A percentile compares a stretch with the other conserved stretches of the same genome.
These are phyloP conservation scores for Cichlasoma orientale DNA, from an alignment of 2,797 vertebrate genomes.

Conservation along the genomic window DNA sequence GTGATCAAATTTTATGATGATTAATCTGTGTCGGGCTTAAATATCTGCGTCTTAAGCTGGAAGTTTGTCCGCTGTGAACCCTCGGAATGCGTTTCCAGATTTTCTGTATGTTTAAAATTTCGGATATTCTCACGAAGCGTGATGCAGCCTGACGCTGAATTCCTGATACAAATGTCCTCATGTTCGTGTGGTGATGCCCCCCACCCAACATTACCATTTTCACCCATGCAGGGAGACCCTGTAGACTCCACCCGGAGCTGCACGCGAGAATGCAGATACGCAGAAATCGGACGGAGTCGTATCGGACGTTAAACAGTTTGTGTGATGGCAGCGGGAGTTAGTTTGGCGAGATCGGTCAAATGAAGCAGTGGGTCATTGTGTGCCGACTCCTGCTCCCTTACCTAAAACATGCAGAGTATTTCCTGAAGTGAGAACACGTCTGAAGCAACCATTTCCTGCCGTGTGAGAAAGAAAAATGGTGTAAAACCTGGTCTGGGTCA, in stretches of 20 bases:
- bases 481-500: neutral
- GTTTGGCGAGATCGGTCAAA: too few species aligned
- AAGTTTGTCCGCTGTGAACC: neutral
- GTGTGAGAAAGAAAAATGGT: neutral
- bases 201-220: neutral
- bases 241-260: neutral
- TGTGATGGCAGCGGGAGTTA: neutral
- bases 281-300: neutral
- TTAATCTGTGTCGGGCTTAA: neutral
- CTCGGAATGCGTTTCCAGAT: neutral
- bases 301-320: neutral
- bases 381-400: too few species aligned
- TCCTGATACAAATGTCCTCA: too few species aligned
- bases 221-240: neutral
- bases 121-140: neutral
- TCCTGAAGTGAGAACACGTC: neutral
- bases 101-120: neutral
- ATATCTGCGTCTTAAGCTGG: accelerated
- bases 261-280: neutral
- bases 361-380: too few species aligned
- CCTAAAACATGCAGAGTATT: neutral
- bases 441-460: neutral
- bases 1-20: neutral
- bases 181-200: neutral
- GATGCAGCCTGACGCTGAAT: too few species aligned